Evolutionary conservation across 2,888 invertebrate genomes (phyloP).

Genomic region (Boloria euphrosyne): DNA sequence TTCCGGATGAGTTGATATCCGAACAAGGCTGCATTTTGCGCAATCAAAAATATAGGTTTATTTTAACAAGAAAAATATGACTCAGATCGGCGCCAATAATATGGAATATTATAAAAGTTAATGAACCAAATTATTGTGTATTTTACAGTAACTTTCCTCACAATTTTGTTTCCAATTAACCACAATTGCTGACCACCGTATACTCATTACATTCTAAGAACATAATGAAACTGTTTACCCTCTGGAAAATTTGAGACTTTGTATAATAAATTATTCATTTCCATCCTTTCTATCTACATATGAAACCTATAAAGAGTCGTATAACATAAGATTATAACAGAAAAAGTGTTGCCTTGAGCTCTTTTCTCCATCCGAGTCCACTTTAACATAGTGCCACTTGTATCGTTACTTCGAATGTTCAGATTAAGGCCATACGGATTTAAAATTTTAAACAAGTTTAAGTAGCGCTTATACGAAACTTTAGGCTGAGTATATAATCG

Average conservation of each 20-base stretch:
- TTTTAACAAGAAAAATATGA: slow-evolving; percentile 1
- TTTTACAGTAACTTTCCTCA: too few species aligned
- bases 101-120: too few species aligned
- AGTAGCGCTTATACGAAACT: not conserved
- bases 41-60: not conserved
- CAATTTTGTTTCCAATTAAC: not conserved
- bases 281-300: not conserved
- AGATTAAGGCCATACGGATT: not conserved
- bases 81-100: not conserved
- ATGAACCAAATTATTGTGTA: too few species aligned
- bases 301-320: too few species aligned
- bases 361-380: too few species aligned
- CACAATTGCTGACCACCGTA: slow-evolving; percentile 5
- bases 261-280: not conserved
- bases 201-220: slow-evolving; percentile 1
- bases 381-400: too few species aligned
- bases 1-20: not conserved
- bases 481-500: not conserved
- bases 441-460: not conserved
- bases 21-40: slow-evolving; percentile 3
- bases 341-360: too few species aligned
- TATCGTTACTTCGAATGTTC: too few species aligned
- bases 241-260: slow-evolving; percentile 9
- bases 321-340: too few species aligned
- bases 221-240: slow-evolving; percentile 14